These are phyloP conservation scores for Momotus momota DNA, from an alignment of 2,797 vertebrate species.

Conservation along the genomic window DNA sequence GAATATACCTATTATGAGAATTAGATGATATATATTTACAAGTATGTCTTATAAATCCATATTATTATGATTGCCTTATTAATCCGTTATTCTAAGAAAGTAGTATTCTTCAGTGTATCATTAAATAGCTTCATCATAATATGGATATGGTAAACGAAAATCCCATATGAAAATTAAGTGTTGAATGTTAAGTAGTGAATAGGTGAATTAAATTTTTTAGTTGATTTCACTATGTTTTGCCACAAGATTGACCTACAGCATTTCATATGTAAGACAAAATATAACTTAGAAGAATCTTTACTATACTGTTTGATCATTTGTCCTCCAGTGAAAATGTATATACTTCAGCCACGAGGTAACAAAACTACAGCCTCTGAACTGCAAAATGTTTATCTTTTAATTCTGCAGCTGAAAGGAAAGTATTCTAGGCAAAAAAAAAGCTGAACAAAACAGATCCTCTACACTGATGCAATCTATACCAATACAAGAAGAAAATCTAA, in stretches of 20 bases:
- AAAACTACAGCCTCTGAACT: not conserved
- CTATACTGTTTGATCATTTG: not conserved
- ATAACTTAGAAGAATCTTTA: not conserved
- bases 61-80: not conserved
- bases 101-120: not conserved
- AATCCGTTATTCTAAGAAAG: not conserved
- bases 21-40: no score
- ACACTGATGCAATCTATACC: no score
- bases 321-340: not conserved
- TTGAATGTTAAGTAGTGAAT: not conserved
- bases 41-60: not conserved
- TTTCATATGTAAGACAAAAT: not conserved
- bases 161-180: not conserved
- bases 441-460: not conserved
- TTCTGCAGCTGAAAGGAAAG: not conserved
- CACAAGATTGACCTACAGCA: not conserved
- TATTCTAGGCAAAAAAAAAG: not conserved
- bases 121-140: not conserved
- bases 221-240: not conserved
- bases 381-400: not conserved
- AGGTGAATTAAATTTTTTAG: not conserved
- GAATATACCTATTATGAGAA: not conserved
- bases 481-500: not conserved
- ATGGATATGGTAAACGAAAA: not conserved
- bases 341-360: not conserved